Conservation (phyloP, 2,113 vertebrate species). For the Pampusana beccarii region DNA sequence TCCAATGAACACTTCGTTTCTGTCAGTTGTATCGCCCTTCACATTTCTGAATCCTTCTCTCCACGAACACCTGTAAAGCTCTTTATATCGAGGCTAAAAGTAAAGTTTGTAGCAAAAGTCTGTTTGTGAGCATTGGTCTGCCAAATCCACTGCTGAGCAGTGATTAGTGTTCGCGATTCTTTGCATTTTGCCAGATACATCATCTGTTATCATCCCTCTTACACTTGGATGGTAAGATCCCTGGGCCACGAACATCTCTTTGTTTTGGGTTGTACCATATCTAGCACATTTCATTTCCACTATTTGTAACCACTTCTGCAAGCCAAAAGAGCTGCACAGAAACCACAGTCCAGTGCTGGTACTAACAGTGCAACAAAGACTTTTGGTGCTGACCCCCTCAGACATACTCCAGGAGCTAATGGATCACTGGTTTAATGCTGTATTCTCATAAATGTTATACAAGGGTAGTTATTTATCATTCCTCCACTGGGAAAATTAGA, state of each 20-base stretch:
- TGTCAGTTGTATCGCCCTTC: not conserved
- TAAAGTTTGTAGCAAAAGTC: not conserved
- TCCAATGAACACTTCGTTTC: not conserved
- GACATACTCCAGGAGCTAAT: not conserved
- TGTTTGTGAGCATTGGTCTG: not conserved
- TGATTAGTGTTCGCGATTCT: not conserved
- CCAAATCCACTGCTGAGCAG: not conserved
- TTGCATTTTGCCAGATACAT: not conserved
- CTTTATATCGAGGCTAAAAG: not conserved
- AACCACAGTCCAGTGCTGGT: not conserved
- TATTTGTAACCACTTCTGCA: not conserved
- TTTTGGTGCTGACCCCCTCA: not conserved
- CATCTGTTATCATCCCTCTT: not conserved
- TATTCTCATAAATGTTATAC: not conserved
- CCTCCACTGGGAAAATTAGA: not conserved
- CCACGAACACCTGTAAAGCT: not conserved
- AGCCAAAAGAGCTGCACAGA: not conserved
- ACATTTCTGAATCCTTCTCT: not conserved
- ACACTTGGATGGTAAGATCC: not conserved
- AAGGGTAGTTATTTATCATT: not conserved
- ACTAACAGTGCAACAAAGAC: not conserved
- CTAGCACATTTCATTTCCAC: not conserved
- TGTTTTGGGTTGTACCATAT: fast-evolving
- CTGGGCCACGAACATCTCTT: not conserved
- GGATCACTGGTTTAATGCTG: not conserved